phyloP scores from a whole-genome alignment of 2,113 vertebrate genomes.

The Odocoileus hemionus region DNA sequence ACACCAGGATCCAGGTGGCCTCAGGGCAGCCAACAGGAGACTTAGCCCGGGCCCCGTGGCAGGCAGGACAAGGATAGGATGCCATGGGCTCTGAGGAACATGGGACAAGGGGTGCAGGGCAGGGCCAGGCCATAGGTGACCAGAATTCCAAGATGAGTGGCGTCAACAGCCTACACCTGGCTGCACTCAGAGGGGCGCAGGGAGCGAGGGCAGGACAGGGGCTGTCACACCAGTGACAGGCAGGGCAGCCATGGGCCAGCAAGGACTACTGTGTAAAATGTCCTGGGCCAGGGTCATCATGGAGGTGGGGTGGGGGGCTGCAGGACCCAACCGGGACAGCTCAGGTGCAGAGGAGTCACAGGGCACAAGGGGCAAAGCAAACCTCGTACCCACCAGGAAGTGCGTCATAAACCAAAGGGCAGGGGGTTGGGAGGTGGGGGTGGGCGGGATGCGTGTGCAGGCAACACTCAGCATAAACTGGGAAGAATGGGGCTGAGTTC shows the following conservation, averaged over 20 bases:
- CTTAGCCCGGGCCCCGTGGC: accelerated
- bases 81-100: neutral
- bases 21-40: neutral
- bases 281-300: accelerated
- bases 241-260: accelerated
- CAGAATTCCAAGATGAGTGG: neutral
- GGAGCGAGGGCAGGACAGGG: neutral
- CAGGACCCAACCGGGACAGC: neutral
- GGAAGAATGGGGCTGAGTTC: neutral
- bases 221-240: neutral
- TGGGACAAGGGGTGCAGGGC: neutral
- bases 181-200: neutral
- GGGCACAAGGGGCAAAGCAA: neutral
- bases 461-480: too few relatives aligned
- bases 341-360: neutral
- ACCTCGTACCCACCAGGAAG: accelerated
- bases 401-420: neutral
- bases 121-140: neutral
- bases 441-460: neutral
- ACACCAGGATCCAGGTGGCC: neutral
- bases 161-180: accelerated
- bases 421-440: accelerated
- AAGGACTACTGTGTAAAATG: neutral
- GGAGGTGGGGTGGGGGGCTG: too few relatives aligned
- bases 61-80: neutral